A percentile compares a stretch with the other conserved stretches of the same genome.
These are phyloP conservation scores for Propithecus perrieri DNA, from an alignment of 2,797 vertebrate genomes.

Conservation along the genomic window DNA sequence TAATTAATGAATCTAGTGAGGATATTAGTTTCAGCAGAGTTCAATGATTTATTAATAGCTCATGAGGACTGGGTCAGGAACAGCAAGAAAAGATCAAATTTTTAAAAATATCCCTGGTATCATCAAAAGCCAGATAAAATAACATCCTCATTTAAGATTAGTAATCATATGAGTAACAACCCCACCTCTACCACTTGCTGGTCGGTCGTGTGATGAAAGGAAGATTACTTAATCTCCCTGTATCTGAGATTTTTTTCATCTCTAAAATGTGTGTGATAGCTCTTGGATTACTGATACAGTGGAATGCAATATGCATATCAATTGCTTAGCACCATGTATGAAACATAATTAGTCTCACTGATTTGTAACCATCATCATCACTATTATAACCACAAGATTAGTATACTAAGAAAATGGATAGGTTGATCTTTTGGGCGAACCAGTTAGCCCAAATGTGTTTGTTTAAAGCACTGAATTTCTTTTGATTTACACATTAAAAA, in stretches of 20 bases:
- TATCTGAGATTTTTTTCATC: background rate
- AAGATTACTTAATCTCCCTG: background rate
- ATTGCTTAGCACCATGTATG: background rate
- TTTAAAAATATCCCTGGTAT: background rate
- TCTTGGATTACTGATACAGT: background rate
- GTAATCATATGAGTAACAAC: background rate
- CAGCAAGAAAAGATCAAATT: background rate
- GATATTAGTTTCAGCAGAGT: constrained; percentile 6
- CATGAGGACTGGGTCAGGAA: background rate
- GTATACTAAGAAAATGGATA: background rate
- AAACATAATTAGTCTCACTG: background rate
- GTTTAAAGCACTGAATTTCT: background rate
- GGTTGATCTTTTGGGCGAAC: background rate
- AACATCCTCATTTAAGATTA: background rate
- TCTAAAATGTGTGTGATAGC: background rate
- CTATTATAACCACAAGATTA: background rate
- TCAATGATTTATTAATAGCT: background rate
- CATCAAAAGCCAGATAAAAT: background rate
- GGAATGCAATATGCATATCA: background rate
- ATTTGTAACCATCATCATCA: background rate
- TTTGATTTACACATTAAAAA: constrained; percentile 17
- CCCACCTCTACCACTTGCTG: background rate
- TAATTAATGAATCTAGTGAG: background rate
- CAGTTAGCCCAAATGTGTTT: background rate
- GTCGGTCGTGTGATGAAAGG: background rate